Evolutionary conservation across 2,113 vertebrate species (phyloP).

Genomic region (Seriola dumerili): DNA sequence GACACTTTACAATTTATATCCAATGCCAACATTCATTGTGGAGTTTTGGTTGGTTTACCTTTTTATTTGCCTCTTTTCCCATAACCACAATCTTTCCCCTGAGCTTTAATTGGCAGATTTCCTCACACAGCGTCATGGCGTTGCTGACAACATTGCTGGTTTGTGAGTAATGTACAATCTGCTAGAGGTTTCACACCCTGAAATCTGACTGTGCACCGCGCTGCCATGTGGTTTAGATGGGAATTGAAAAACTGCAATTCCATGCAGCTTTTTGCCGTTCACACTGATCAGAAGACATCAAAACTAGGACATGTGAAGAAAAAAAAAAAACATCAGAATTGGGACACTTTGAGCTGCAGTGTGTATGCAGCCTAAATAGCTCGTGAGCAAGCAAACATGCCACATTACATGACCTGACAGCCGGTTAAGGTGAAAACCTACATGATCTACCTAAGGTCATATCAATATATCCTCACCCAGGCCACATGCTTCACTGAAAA

Average conservation of each 20-base stretch:
- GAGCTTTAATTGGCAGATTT: neutral
- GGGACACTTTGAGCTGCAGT: constrained; percentile 26
- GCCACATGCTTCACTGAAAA: neutral
- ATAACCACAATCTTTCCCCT: too few relatives aligned
- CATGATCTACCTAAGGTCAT: neutral
- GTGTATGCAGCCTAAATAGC: constrained; percentile 24
- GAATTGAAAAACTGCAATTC: constrained; percentile 10
- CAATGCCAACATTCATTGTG: neutral
- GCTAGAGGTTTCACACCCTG: neutral
- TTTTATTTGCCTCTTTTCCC: too few relatives aligned
- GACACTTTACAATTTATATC: neutral
- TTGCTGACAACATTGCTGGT: neutral
- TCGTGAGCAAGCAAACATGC: neutral
- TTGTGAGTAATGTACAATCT: constrained; percentile 1
- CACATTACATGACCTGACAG: constrained; percentile 16
- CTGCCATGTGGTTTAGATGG: constrained; percentile 13
- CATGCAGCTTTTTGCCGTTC: constrained; percentile 31
- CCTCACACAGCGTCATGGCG: neutral
- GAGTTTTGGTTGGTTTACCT: neutral
- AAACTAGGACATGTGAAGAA: constrained; percentile 44
- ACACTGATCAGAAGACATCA: constrained; percentile 50
- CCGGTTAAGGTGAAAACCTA: neutral
- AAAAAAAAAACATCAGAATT: constrained; percentile 40
- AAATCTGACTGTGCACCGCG: neutral
- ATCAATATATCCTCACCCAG: neutral